These are phyloP conservation scores for Nomada goodeniana DNA, from an alignment of 2,888 invertebrate genomes.

Conservation along the genomic window DNA sequence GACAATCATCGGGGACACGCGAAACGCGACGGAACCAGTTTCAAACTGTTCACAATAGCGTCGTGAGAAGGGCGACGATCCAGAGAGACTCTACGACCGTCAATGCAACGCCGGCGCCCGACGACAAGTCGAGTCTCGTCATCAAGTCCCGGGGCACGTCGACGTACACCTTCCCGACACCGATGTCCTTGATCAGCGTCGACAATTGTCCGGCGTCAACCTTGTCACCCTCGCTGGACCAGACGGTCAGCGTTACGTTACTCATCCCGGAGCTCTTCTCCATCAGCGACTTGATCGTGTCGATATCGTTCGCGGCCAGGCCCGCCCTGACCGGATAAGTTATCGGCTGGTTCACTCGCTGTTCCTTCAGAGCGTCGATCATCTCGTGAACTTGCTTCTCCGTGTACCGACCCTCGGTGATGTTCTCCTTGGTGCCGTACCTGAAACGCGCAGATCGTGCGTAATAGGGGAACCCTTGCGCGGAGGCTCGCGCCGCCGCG, in stretches of 20 bases:
- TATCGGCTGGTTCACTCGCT: constrained; percentile 88
- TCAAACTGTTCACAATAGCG: constrained; percentile 61
- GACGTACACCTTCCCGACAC: constrained; percentile 89
- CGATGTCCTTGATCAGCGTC: constrained; percentile 88
- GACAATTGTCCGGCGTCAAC: constrained; percentile 89
- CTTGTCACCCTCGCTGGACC: constrained; percentile 89
- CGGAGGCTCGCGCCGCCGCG: too few species aligned
- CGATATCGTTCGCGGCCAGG: constrained; percentile 88
- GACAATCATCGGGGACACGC: background rate
- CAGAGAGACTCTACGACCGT: constrained; percentile 53
- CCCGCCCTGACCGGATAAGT: constrained; percentile 93
- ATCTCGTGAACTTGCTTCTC: constrained; percentile 89
- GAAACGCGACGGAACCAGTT: background rate
- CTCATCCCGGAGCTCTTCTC: constrained; percentile 84
- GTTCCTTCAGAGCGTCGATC: constrained; percentile 86
- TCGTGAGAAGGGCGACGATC: constrained; percentile 44
- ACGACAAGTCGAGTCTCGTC: constrained; percentile 61
- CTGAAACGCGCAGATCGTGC: constrained; percentile 60
- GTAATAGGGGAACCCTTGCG: too few species aligned
- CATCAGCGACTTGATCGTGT: constrained; percentile 87
- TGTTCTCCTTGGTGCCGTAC: constrained; percentile 69
- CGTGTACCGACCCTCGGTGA: constrained; percentile 87
- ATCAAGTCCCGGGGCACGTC: constrained; percentile 89
- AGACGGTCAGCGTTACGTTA: constrained; percentile 91
- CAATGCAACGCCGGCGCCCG: constrained; percentile 30